Evolutionary conservation across 2,888 invertebrate genomes (phyloP), one percentile per base, ranked within the genome.

Genomic region (Druceiella hillmani): DNA sequence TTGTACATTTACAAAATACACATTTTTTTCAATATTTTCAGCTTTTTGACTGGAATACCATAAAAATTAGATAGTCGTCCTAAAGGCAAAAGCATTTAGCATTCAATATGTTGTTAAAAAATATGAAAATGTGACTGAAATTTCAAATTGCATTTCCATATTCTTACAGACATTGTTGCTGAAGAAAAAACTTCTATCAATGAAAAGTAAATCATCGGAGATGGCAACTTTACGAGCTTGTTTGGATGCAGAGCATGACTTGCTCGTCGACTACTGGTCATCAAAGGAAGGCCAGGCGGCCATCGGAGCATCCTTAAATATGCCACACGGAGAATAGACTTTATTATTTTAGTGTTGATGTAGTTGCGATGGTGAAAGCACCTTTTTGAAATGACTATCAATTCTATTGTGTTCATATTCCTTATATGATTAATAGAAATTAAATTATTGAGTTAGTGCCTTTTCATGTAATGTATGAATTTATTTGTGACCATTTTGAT

Each of bases 221-320:
- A 50, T 76, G 76, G 45, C 73, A 68, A 55, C 77, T 74, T 58
- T 69, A 78, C 76, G 78, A 48, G 64, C 74, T 15, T 71, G 76
- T 31, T 64, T 87, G 52, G 80, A 81, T 46, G 70, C 74, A 3
- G 87, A 87, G 60, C 74, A 78, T 38, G 77, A 79, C 50, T 62
- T 83, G 17, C 68, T 89, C 41, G 65, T 80, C 3, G 76, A 84
- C 46, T 81, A 83, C 53, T 90, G 89, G 89, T 75, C 75, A 43
- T 81, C 83, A 2, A 55, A 66, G 0, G 84, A 85, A 52, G 87
- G 86, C 49, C 85, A 84, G 56, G 71, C 62, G 44, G 57, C 59
- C 38, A 62, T 64, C 40, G 55, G 56, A 45, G 52, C 51, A 41
- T 58, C 61, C 36, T n/a, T n/a, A n/a, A n/a, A n/a, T n/a, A n/a